Percentiles rank a stretch among this genome's conserved stretches.
Conservation (phyloP, 2,888 invertebrate genomes). For the Ptilodon capucinus region DNA sequence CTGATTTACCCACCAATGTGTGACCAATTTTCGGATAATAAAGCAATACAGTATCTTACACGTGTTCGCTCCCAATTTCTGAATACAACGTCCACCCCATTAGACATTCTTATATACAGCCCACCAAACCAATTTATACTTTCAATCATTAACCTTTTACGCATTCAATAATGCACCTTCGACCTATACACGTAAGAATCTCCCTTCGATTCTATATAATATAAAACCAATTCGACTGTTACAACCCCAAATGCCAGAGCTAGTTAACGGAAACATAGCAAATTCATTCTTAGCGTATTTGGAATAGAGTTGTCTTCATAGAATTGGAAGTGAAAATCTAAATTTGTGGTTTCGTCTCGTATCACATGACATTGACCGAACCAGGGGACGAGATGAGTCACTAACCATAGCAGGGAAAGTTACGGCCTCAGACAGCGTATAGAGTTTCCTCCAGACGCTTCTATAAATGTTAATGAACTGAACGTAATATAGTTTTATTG, state of each 20-base stretch:
- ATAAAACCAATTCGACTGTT: not conserved
- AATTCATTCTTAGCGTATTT: not conserved
- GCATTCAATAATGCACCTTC: conserved; percentile 10
- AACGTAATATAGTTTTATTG: conserved; percentile 20
- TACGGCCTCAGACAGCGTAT: conserved; percentile 8
- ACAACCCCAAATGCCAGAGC: not conserved
- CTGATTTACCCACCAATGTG: conserved; percentile 12
- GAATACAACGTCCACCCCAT: conserved; percentile 47
- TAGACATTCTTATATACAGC: conserved; percentile 47
- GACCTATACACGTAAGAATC: accelerated
- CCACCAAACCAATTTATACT: conserved; percentile 21
- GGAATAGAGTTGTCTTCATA: not conserved
- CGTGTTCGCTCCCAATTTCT: conserved; percentile 34
- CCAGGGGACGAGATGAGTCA: conserved; percentile 43
- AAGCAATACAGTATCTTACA: conserved; percentile 36
- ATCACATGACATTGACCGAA: conserved; percentile 58
- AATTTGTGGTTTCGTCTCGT: conserved; percentile 21
- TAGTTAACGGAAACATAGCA: not conserved
- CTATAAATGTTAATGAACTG: conserved; percentile 24
- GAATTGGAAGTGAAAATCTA: not conserved
- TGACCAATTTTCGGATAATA: conserved; percentile 34
- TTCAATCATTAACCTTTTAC: not conserved
- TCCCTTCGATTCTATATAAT: not conserved
- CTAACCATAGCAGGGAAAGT: conserved; percentile 29
- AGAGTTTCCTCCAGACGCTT: conserved; percentile 26